Base-by-base conservation (phyloP, 2,888 invertebrate species). In the Zaprionus lineosus region DNA sequence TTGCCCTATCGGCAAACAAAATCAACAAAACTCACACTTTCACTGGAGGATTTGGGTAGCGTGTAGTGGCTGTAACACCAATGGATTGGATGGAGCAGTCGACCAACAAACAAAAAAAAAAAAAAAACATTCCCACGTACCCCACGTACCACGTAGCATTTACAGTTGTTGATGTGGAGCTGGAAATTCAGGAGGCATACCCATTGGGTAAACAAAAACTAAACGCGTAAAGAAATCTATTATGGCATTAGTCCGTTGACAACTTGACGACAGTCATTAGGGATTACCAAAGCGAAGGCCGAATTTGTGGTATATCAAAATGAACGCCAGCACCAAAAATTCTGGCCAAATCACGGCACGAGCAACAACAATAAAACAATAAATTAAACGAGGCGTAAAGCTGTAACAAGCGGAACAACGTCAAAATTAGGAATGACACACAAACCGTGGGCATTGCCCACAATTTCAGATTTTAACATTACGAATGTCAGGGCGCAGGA, bases 241-340 rank as follows among this genome's bases (percentile, higher is more conserved):
- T 85, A 85, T 79, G 85, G 75, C 81, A 83, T 83, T 78, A 57
- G 75, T 41, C 44, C 55, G 64, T 58, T 81, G 79, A 85, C 86
- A 83, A 79, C 61, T 85, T 79, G 84, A 83, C 70, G 81, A 83
- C 83, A 76, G 64, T 85, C 84, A 81, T 79, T 79, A 79, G 64
- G 66, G 76, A 79, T 83, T 69, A 39, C 40, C 46, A 12, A 15
- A 16, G 34, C 31, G 41, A 43, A 33, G 37, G 16, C 21, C 33
- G n/a, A 52, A 74, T n/a, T 28, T 48, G 28, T 15, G 28, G 29
- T 37, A 43, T 43, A 59, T 55, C 28, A 59, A 69, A 69, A 77
- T 69, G 59, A 77, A 52, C 29, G 29, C 1, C 7, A 7, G 18
- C 31, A 11, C 26, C 33, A 28, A 48, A 56, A 61, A 59, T 68